Percentiles rank a stretch among this genome's conserved stretches.
Evolutionary conservation across 2,113 vertebrate species (phyloP).

Genomic region (Grammomys surdaster): DNA sequence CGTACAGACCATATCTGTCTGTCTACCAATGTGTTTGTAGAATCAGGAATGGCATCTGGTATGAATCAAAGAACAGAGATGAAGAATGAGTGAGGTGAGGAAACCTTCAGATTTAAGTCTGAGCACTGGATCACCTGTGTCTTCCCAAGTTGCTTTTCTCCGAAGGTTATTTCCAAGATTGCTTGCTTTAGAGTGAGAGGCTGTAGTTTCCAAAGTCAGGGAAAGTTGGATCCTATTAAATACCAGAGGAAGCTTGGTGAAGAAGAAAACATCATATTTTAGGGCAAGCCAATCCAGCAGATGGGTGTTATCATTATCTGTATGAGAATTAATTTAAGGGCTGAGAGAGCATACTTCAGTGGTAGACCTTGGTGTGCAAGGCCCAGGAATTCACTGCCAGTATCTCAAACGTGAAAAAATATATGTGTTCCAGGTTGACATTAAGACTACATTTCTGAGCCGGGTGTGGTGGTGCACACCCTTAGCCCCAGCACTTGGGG

Average conservation of each 20-base stretch:
- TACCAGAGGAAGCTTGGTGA: conserved; percentile 43
- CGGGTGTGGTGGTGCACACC: neutral
- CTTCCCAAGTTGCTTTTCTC: neutral
- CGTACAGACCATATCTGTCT: neutral
- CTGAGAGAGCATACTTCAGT: neutral
- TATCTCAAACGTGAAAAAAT: neutral
- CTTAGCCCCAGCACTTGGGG: neutral
- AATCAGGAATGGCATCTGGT: neutral
- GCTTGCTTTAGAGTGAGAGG: too few relatives aligned
- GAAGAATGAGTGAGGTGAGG: neutral
- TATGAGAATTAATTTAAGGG: conserved; percentile 17
- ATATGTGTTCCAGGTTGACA: neutral
- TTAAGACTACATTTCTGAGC: neutral
- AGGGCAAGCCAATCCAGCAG: neutral
- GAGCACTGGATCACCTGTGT: neutral
- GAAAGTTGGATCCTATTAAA: conserved; percentile 20
- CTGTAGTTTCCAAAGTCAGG: neutral
- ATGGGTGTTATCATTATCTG: neutral
- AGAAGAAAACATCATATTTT: neutral
- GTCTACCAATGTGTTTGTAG: neutral
- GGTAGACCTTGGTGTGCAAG: neutral
- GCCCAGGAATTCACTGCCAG: neutral
- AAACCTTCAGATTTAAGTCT: neutral
- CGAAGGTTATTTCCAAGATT: neutral
- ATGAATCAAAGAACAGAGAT: neutral